phyloP scores from a whole-genome alignment of 1,140 invertebrate species.

The Gerris buenoi region DNA sequence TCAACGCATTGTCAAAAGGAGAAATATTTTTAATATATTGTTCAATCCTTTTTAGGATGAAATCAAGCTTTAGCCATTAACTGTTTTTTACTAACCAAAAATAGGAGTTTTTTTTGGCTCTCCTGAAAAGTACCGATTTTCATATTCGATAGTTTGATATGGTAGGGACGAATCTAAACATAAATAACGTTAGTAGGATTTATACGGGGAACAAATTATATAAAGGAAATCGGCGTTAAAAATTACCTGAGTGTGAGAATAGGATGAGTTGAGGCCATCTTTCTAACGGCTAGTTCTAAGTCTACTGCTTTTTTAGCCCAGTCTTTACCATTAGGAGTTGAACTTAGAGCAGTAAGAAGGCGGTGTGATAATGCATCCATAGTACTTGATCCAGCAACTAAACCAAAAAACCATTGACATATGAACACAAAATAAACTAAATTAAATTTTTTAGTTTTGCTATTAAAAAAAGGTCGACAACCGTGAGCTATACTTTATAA shows the following conservation, averaged over 20 bases:
- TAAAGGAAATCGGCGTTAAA: background rate
- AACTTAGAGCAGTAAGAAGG: conserved; percentile 57
- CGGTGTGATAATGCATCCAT: conserved; percentile 67
- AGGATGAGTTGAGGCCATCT: conserved; percentile 69
- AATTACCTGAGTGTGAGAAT: conserved; percentile 53
- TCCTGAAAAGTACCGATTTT: too few species aligned
- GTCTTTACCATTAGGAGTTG: conserved; percentile 46
- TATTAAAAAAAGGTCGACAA: background rate
- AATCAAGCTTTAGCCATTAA: too few species aligned
- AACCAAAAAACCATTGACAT: conserved; percentile 13
- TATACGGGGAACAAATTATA: background rate
- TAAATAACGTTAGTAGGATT: background rate
- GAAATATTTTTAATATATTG: too few species aligned
- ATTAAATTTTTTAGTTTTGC: too few species aligned
- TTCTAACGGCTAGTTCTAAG: conserved; percentile 59
- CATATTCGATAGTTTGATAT: too few species aligned
- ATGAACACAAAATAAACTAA: conserved; percentile 6
- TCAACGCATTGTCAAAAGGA: too few species aligned
- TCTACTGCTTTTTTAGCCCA: conserved; percentile 54
- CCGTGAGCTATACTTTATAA: conserved; percentile 18
- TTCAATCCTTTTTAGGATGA: too few species aligned
- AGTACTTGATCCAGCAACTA: conserved; percentile 31
- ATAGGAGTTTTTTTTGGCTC: background rate
- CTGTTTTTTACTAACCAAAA: background rate
- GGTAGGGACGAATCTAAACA: background rate